These are phyloP conservation scores for Nasonia giraulti DNA, from an alignment of 1,140 invertebrate species.

Conservation along the genomic window DNA sequence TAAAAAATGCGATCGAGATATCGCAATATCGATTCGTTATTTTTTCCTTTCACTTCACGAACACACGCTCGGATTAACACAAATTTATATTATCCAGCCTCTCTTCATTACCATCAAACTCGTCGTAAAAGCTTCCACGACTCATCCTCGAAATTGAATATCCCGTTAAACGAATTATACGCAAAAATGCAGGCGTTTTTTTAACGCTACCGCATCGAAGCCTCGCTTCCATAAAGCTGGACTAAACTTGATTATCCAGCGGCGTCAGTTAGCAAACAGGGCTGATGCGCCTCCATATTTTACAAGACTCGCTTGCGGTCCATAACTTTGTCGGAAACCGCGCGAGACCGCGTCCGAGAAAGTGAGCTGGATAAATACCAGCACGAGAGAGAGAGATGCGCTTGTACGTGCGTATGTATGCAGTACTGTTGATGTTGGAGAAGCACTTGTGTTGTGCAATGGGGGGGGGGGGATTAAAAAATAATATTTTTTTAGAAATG, in stretches of 20 bases:
- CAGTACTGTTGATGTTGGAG: background rate
- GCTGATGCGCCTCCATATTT: constrained; percentile 7
- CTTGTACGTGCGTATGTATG: background rate
- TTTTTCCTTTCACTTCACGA: too few relatives aligned
- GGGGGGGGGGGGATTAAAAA: background rate
- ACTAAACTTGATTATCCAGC: background rate
- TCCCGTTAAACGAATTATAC: too few relatives aligned
- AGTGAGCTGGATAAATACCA: background rate
- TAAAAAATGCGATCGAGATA: background rate
- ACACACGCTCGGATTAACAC: too few relatives aligned
- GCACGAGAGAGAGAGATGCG: background rate
- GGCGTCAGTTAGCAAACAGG: background rate
- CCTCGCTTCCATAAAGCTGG: background rate
- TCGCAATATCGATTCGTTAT: too few relatives aligned
- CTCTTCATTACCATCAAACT: too few relatives aligned
- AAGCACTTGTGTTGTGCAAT: background rate
- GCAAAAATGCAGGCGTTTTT: too few relatives aligned
- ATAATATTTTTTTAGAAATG: background rate
- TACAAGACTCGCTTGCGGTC: background rate
- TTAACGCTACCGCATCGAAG: too few relatives aligned
- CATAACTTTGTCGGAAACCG: background rate
- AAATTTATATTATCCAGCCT: too few relatives aligned
- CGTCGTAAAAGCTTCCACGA: too few relatives aligned
- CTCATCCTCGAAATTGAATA: too few relatives aligned
- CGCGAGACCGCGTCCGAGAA: background rate